Evolutionary conservation across 2,113 vertebrate species (phyloP), one percentile per base, ranked within the genome.

Genomic region (Myocastor coypus): DNA sequence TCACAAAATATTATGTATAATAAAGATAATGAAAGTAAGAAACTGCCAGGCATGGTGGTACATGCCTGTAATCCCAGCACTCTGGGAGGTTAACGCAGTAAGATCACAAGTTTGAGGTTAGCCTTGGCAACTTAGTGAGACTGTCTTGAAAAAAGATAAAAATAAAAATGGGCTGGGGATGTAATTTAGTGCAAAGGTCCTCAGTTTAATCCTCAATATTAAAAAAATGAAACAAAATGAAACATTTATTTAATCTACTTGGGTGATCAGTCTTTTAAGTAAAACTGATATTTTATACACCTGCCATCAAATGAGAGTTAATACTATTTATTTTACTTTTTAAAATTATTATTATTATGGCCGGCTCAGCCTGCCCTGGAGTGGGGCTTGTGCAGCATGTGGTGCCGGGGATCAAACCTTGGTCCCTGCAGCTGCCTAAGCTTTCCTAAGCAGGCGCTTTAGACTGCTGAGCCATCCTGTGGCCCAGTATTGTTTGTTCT

Each of bases 1-100:
- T 92, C 59, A 71, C 71, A 5, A 81, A 92, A 92, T 37, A 52
- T 10, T 78, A 94, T 73, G 64, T n/a, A 92, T 28, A 37, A 37
- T 0, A 26, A 66, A 89, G 61, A 66, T n/a, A 91, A n/a, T 7
- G 83, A 50, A 24, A 92, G 75, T 16, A 34, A 90, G 0, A 66
- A 81, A 75, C 4, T 78, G 37, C 6, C 42, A 28, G 11, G 40
- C 73, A 77, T 30, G 5, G 13, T 30, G 5, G 26, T 78, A 22
- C 42, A 46, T 3, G 42, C 42, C 26, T 78, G 75, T 30, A 17
- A 78, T 78, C 24, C 69, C 73, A 77, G 73, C 73, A 26, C 73
- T 75, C 24, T 46, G 40, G 69, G 3, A 75, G 73, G 4, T 30
- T 46, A 46, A 77, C 6, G 24, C 73, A 77, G 26, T n/a, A 73